A percentile compares a stretch with the other conserved stretches of the same genome.
Evolutionary conservation across 2,797 vertebrate species (phyloP).

Genomic region (Crenuchus spilurus): DNA sequence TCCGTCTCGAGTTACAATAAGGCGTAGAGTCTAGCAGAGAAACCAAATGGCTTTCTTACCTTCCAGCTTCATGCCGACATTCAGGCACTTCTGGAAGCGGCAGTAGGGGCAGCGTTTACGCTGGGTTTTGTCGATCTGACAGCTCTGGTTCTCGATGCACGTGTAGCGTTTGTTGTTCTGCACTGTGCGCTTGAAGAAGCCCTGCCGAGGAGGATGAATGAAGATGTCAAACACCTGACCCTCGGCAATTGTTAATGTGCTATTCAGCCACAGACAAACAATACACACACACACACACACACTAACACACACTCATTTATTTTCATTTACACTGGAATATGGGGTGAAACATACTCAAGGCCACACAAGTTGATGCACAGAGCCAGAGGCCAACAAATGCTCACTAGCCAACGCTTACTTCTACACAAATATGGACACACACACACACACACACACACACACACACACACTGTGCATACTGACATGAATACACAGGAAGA

Average conservation of each 20-base stretch:
- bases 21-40: neutral
- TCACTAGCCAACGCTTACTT: conserved; percentile 46
- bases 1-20: neutral
- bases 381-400: conserved; percentile 47
- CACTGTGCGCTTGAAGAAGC: conserved; percentile 99
- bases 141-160: conserved; percentile 99
- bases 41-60: conserved; percentile 77
- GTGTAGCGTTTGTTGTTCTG: conserved; percentile 99
- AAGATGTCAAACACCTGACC: conserved; percentile 79
- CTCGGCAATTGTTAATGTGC: conserved; percentile 73
- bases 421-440: conserved; percentile 51
- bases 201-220: conserved; percentile 76
- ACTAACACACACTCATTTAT: conserved; percentile 39
- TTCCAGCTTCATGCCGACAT: conserved; percentile 98
- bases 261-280: conserved; percentile 68
- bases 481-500: conserved; percentile 57
- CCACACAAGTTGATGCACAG: conserved; percentile 53
- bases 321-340: conserved; percentile 48
- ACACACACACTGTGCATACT: conserved; percentile 45
- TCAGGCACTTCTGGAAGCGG: conserved; percentile 98
- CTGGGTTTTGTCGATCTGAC: conserved; percentile 99
- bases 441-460: conserved; percentile 39
- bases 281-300: conserved; percentile 58
- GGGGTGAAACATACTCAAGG: conserved; percentile 45
- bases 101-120: conserved; percentile 98